Conservation (phyloP, 2,888 invertebrate species). For the Pycnomerus fuliginosus region DNA sequence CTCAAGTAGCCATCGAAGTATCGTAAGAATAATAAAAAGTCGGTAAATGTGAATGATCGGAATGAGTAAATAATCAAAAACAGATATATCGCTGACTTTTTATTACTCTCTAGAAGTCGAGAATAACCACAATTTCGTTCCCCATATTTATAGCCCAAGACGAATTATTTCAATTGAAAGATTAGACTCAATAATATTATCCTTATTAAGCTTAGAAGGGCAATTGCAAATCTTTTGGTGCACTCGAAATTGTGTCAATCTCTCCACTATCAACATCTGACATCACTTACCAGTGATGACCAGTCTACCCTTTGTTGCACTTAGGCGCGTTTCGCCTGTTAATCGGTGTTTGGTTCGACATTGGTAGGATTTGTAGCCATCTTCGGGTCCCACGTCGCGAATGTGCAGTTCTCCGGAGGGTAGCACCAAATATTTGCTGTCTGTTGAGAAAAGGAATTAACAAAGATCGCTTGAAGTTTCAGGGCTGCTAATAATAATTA, state of each 20-base stretch:
- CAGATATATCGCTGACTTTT: constrained; percentile 18
- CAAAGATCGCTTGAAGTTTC: too few relatives aligned
- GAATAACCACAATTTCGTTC: constrained; percentile 25
- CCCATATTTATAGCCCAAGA: too few relatives aligned
- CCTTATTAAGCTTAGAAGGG: too few relatives aligned
- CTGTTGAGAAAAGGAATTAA: constrained; percentile 59
- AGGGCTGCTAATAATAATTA: too few relatives aligned
- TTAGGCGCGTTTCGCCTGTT: constrained; percentile 88
- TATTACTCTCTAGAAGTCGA: constrained; percentile 7
- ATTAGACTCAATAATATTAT: too few relatives aligned
- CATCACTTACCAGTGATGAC: constrained; percentile 89
- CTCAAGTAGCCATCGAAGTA: constrained; percentile 30
- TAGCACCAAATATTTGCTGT: constrained; percentile 92
- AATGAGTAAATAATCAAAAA: constrained; percentile 18
- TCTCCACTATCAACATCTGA: constrained; percentile 17
- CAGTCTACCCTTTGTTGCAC: constrained; percentile 89
- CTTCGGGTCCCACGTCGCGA: constrained; percentile 91
- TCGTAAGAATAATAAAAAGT: constrained; percentile 29
- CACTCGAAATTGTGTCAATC: constrained; percentile 8
- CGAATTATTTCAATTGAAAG: too few relatives aligned
- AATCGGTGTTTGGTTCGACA: constrained; percentile 91
- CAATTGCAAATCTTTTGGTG: too few relatives aligned
- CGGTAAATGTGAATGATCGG: constrained; percentile 31
- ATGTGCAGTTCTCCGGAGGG: constrained; percentile 95
- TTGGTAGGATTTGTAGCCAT: constrained; percentile 91